Base-by-base conservation (phyloP, 1,140 invertebrate species). In the Berghia stephanieae region DNA sequence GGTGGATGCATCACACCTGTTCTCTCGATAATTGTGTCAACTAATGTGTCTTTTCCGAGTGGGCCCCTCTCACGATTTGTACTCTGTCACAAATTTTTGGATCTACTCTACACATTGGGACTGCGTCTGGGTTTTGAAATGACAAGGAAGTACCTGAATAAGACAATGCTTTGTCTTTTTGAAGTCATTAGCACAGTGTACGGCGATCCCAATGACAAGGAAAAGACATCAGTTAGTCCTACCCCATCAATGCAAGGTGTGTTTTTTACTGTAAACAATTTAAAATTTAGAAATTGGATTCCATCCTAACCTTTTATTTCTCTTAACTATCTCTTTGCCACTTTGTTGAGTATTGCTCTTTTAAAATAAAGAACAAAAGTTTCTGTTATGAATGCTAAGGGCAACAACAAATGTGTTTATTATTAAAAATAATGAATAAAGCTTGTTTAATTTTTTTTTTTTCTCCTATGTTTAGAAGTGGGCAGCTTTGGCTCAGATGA, bases 181-280 rank as follows among this genome's bases (percentile, higher is more conserved):
- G 87, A 94, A n/a, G 93, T 94, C 10, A 98, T 98, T 87, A 94
- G 95, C 85, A 95, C 94, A 90, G 93, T 94, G 24, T 92, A 85
- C 69, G 80, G 80, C 10, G 43, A 43, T n/a, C 21, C 66, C 10
- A 57, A 67, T 27, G 13, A 36, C 68, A 24, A 24, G 31, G 10
- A 42, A 10, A 31, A 6, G 16, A 10, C 63, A 13, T 21, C 27
- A n/a, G 10, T 40, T 31, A 40, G 18, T 5, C 38, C 67, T 42
- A 24, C 36, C 38, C 27, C 67, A 6, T 34, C 31, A 13, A 46
- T 60, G 3, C 57, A 52, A 31, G 42, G 74, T 75, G 10, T 44
- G 42, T 36, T 36, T 67, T 0, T 0, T 5, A 31, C 5, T 67
- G n/a, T n/a, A n/a, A n/a, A n/a, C n/a, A n/a, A n/a, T n/a, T n/a